phyloP scores from a whole-genome alignment of 2,113 vertebrate genomes.

The Paralichthys olivaceus region DNA sequence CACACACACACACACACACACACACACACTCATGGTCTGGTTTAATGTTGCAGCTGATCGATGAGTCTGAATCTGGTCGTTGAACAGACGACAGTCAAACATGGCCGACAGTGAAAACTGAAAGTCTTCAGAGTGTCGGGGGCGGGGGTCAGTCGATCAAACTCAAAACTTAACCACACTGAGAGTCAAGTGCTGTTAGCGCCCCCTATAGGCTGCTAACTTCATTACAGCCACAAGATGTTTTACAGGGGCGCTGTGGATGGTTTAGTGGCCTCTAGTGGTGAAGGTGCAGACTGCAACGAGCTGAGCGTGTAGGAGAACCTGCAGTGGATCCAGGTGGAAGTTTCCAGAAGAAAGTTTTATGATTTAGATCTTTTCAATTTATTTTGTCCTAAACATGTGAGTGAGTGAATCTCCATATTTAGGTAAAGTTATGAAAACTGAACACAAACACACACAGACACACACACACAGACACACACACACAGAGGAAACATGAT shows the following conservation, averaged over 20 bases:
- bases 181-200: background rate
- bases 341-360: no score
- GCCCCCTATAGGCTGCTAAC: conserved; percentile 3
- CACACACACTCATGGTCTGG: conserved; percentile 26
- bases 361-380: no score
- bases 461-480: background rate
- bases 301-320: no score
- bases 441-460: no score
- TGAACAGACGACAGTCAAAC: conserved; percentile 13
- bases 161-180: background rate
- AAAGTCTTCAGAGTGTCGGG: background rate
- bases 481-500: background rate
- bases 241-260: background rate
- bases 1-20: conserved; percentile 16
- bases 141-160: conserved; percentile 17
- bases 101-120: background rate
- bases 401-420: background rate
- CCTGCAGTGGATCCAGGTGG: no score
- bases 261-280: background rate
- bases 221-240: background rate
- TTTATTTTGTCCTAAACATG: no score
- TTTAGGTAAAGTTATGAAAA: no score
- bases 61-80: conserved; percentile 50
- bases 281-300: background rate
- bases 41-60: conserved; percentile 53